phyloP scores from a whole-genome alignment of 1,140 invertebrate species.

The Ectropis grisescens region DNA sequence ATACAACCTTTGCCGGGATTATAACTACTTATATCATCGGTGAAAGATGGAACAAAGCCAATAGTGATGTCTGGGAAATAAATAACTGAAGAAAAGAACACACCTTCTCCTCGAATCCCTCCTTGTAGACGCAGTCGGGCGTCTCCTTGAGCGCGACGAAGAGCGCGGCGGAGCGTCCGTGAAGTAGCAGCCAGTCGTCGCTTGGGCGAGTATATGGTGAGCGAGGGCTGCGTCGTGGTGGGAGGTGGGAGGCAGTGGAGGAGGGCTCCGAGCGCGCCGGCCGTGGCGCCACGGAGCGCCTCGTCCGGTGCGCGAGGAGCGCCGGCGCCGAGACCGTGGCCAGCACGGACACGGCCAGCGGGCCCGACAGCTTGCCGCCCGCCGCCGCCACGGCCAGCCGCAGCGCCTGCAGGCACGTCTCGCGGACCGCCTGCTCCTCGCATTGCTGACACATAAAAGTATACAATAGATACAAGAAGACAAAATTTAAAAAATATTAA shows the following conservation, averaged over 20 bases:
- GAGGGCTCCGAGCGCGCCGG: conserved; percentile 92
- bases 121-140: conserved; percentile 76
- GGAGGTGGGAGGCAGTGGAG: conserved; percentile 80
- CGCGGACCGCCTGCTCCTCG: conserved; percentile 89
- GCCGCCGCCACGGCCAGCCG: conserved; percentile 85
- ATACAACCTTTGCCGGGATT: too few species aligned
- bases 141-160: conserved; percentile 93
- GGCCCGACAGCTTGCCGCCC: conserved; percentile 91
- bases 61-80: too few species aligned
- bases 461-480: too few species aligned
- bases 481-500: too few species aligned
- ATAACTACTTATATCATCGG: too few species aligned
- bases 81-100: too few species aligned
- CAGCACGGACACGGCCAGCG: conserved; percentile 83
- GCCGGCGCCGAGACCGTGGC: conserved; percentile 74
- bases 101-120: conserved; percentile 79
- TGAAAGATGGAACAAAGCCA: too few species aligned
- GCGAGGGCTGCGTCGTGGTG: conserved; percentile 80
- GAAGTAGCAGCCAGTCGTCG: conserved; percentile 82
- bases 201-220: conserved; percentile 81
- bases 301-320: conserved; percentile 85
- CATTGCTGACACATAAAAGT: too few species aligned
- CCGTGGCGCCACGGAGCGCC: conserved; percentile 81
- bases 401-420: conserved; percentile 93
- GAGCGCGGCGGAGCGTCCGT: conserved; percentile 87